Base-by-base conservation (phyloP, 1,140 invertebrate species). In the Drosophila cardini region DNA sequence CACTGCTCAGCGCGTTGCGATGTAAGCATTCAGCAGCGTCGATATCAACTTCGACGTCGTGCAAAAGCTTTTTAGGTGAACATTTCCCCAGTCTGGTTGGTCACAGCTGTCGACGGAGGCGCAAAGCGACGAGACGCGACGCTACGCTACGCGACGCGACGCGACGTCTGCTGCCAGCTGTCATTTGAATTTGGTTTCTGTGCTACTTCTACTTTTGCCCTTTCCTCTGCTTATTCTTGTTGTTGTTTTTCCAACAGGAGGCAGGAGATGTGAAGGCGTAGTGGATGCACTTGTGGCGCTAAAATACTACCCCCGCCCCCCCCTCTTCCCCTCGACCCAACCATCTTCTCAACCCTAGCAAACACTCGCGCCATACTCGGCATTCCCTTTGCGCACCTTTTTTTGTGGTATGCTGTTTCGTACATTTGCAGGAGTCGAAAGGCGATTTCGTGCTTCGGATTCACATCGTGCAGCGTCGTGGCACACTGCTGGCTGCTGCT, bases 221-320 rank as follows among this genome's bases (percentile, higher is more conserved):
- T n/a, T 26, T 3, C 21, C 5, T 3, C 21, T 26, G 4, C 21
- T 26, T 26, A 26, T 4, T 3, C 4, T 50, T 50, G 45, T 42
- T 56, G 4, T 56, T 62, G 43, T 45, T 57, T 58, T 43, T n/a
- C n/a, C 11, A 10, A 16, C 15, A n/a, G 32, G 10, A 2, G 13
- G 42, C 26, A 16, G 10, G 58, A 10, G 45, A 26, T 56, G 13
- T 9, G 34, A 13, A 11, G n/a, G 26, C 38, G 15, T 26, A 48
- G 32, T 10, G 30, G 26, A 74, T 86, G 83, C 83, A 86, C 83
- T 86, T 86, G 83, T 86, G 72, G 79, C 78, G 72, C 63, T 75
- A 67, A 13, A 7, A 34, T 58, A 11, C 10, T 15, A 21, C 42
- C 16, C 43, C 18, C 8, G 21, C 30, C 40, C 18, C 42, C 2